Percentiles rank a stretch among this genome's conserved stretches.
Conservation (phyloP, 2,888 invertebrate genomes). For the Pollenia amentaria region DNA sequence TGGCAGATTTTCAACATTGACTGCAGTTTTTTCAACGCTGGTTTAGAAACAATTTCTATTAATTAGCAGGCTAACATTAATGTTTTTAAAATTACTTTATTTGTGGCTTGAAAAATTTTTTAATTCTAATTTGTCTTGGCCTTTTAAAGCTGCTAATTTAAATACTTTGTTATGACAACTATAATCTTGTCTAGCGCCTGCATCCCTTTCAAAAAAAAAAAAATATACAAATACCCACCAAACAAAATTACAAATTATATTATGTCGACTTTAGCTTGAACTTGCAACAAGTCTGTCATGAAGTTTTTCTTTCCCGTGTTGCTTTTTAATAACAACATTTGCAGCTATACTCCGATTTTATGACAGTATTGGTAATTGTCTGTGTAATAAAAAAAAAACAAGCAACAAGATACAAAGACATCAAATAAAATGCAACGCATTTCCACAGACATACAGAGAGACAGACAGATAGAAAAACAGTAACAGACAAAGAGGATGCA, state of each 20-base stretch:
- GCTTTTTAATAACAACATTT: conserved; percentile 40
- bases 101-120: not conserved
- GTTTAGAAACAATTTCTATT: too few relatives aligned
- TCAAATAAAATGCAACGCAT: conserved; percentile 13
- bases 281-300: conserved; percentile 66
- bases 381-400: conserved; percentile 18
- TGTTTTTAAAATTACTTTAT: too few relatives aligned
- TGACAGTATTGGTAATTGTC: conserved; percentile 33
- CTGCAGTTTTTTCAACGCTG: too few relatives aligned
- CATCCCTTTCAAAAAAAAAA: not conserved
- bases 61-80: too few relatives aligned
- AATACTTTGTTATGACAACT: not conserved
- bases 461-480: not conserved
- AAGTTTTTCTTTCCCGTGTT: conserved; percentile 35
- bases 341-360: conserved; percentile 41
- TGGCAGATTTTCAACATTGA: too few relatives aligned
- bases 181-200: not conserved
- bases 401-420: conserved; percentile 30
- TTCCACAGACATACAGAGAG: conserved; percentile 1
- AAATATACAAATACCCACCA: not conserved
- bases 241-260: conserved; percentile 31
- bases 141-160: not conserved
- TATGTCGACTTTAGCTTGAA: conserved; percentile 46
- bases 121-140: not conserved
- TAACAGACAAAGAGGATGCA: not conserved